Evolutionary conservation across 2,797 vertebrate genomes (phyloP), one percentile per base, ranked within the genome.

Genomic region (Numenius phaeopus): DNA sequence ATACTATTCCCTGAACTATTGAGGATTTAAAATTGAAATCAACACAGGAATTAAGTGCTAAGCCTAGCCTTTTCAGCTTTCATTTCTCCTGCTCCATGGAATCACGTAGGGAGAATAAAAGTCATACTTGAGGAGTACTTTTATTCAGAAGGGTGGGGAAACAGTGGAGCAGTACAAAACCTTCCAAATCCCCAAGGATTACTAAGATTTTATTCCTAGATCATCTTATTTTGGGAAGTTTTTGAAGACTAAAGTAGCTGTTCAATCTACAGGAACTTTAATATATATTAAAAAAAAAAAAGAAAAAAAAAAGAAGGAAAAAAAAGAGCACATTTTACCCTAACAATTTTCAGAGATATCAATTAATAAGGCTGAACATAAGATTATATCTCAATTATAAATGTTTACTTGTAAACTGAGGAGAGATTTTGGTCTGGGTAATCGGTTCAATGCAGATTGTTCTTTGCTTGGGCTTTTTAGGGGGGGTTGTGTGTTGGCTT

Each of bases 11-110:
- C 58, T n/a, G 30, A 91, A 83, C 24, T 73, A 61, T 7, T 5
- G 8, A 87, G 67, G 85, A 87, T 71, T 93, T 77, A 85, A 83
- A 91, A 88, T 13, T 52, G 15, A 90, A 88, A 96, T 71, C 71
- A 70, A n/a, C 64, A 57, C 22, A 86, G 44, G 64, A 81, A 91
- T 95, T 83, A 91, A 89, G 52, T 14, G 19, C 16, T 93, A 93
- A 95, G 24, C 12, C 55, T 14, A 62, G 37, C 11, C 57, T 78
- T 87, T 82, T 37, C 85, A 90, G 44, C 26, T 91, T 95, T 93
- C 76, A 93, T 93, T 85, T 93, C 37, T 11, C 14, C 37, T 83
- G n/a, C 61, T 86, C 40, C 54, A 32, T 5, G 8, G 87, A 93
- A 75, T 67, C 27, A 65, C 1, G 11, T 3, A 67, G 18, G 50